Evolutionary conservation across 1,140 invertebrate species (phyloP).

Genomic region (Melipona quadrifasciata): DNA sequence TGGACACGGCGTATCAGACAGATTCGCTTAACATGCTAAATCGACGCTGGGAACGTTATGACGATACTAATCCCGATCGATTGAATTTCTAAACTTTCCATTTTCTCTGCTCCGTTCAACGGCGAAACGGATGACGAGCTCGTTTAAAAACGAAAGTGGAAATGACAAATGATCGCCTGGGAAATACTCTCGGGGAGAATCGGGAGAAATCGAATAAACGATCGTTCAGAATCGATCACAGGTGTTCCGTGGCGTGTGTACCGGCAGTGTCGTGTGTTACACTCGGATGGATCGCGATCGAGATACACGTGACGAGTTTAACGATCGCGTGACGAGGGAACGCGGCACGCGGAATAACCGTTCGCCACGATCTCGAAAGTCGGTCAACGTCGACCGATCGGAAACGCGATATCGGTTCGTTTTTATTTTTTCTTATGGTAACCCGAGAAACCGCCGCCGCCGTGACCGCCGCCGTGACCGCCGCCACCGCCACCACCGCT

Average conservation of each 20-base stretch:
- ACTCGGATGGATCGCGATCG: background rate
- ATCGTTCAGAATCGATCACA: background rate
- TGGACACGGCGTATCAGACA: background rate
- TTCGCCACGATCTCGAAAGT: background rate
- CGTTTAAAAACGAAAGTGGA: background rate
- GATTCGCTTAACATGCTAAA: background rate
- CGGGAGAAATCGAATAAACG: background rate
- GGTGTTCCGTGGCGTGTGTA: background rate
- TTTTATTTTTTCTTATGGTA: conserved; percentile 66
- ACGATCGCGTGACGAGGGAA: background rate
- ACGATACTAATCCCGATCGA: background rate
- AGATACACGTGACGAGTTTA: background rate
- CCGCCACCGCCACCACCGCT: conserved; percentile 54
- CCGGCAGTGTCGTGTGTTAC: background rate
- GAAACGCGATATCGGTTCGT: background rate
- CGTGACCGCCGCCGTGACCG: conserved; percentile 28
- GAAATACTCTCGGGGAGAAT: background rate
- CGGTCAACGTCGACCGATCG: conserved; percentile 3
- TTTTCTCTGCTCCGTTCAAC: background rate
- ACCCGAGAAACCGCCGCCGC: conserved; percentile 61
- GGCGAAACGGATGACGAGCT: background rate
- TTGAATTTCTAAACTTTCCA: background rate
- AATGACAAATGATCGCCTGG: background rate
- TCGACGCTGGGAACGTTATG: no score
- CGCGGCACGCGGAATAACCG: background rate